phyloP scores from a whole-genome alignment of 2,888 invertebrate species.

The Drosophila mettleri region DNA sequence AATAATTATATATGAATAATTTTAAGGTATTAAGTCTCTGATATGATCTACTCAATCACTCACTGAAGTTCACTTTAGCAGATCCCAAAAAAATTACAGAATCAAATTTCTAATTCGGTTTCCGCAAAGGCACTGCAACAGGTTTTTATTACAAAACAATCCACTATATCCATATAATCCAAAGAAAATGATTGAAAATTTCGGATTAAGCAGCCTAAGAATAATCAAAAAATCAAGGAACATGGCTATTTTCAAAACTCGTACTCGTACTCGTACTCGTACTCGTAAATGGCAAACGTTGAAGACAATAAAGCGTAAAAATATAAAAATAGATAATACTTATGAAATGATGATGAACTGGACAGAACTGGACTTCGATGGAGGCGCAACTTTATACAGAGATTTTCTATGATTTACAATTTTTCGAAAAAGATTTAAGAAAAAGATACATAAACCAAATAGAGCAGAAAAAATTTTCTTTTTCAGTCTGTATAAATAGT shows the following conservation, averaged over 20 bases:
- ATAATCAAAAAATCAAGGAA: slow-evolving; percentile 38
- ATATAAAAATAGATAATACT: slow-evolving; percentile 44
- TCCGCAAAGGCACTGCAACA: slow-evolving; percentile 49
- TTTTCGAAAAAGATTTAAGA: slow-evolving; percentile 5
- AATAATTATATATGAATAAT: slow-evolving; percentile 61
- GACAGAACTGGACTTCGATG: slow-evolving; percentile 34
- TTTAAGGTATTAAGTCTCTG: slow-evolving; percentile 54
- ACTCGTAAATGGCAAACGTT: slow-evolving; percentile 64
- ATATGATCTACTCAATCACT: slow-evolving; percentile 28
- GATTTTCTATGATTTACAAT: slow-evolving; percentile 29
- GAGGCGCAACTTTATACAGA: slow-evolving; percentile 52
- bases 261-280: slow-evolving; percentile 38
- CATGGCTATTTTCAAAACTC: slow-evolving; percentile 40
- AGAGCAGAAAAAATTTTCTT: background rate
- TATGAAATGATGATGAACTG: slow-evolving; percentile 44
- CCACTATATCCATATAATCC: slow-evolving; percentile 4
- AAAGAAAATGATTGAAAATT: slow-evolving; percentile 20
- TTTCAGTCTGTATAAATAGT: slow-evolving; percentile 30
- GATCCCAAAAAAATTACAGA: slow-evolving; percentile 10
- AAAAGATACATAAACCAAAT: slow-evolving; percentile 12
- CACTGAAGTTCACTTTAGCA: slow-evolving; percentile 23
- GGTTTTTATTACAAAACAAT: slow-evolving; percentile 39
- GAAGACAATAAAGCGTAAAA: slow-evolving; percentile 73
- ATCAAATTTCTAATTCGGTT: slow-evolving; percentile 59
- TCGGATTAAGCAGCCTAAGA: slow-evolving; percentile 26